A percentile compares a stretch with the other conserved stretches of the same genome.
These are phyloP conservation scores for Sipunculus nudus DNA, from an alignment of 2,888 invertebrate species.

Conservation along the genomic window DNA sequence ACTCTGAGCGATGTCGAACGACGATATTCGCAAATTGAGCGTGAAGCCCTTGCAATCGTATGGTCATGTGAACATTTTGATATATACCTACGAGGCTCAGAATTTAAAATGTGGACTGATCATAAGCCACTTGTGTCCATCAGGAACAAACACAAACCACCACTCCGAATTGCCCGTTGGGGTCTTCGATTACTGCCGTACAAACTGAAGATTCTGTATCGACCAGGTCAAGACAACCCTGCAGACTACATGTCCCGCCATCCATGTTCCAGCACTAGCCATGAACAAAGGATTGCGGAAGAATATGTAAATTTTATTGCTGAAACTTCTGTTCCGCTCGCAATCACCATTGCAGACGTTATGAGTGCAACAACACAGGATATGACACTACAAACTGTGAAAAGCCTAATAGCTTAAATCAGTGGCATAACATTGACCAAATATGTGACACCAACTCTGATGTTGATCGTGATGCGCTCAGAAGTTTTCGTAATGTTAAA, in stretches of 20 bases:
- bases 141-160: constrained; percentile 28
- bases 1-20: not conserved
- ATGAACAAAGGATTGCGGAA: constrained; percentile 16
- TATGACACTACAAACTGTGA: not conserved
- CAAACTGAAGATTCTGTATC: constrained; percentile 27
- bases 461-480: no score
- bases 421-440: no score
- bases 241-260: constrained; percentile 42
- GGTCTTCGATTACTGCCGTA: constrained; percentile 37
- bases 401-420: not conserved
- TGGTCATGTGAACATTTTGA: constrained; percentile 11
- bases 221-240: constrained; percentile 36
- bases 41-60: constrained; percentile 1
- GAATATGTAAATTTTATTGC: constrained; percentile 31
- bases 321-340: constrained; percentile 19
- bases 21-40: constrained; percentile 13
- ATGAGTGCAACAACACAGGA: constrained; percentile 1
- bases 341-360: constrained; percentile 4
- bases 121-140: constrained; percentile 10
- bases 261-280: constrained; percentile 9
- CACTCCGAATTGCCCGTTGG: constrained; percentile 41
- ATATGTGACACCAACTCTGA: no score
- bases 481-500: no score
- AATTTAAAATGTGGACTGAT: constrained; percentile 5
- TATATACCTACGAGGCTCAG: constrained; percentile 5